Evolutionary conservation across 2,888 invertebrate species (phyloP), one percentile per base, ranked within the genome.

Genomic region (Leptogaster cylindrica): DNA sequence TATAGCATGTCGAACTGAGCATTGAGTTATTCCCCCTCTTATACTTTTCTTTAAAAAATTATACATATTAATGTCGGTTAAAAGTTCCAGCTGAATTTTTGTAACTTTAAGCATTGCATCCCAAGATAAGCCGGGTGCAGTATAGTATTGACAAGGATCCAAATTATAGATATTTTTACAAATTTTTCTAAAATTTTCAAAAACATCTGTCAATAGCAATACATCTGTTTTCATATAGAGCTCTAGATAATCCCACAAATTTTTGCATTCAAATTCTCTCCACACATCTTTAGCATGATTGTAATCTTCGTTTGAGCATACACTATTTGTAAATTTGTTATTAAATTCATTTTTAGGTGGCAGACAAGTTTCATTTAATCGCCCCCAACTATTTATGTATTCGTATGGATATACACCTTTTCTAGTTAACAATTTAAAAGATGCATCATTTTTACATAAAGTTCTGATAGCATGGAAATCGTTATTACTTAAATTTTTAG

Each of bases 361-460:
- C 33, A 65, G 23, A 73, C 73, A 33, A 75, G 44, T 20, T 1
- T 71, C 70, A 3, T 71, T 48, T 1, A 75, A 28, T 65, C 71
- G 73, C 1, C 67, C 61, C 27, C 44, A 58, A 1, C 25, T 46
- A 10, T 71, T 70, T 7, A 76, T 51, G 64, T 75, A 77, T 14
- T 76, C 72, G 68, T 77, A 77, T 2, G 75, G 75, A 69, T 76
- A 75, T 14, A 76, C 71, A 1, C 75, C 76, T 69, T 75, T 76
- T 14, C 73, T 66, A 1, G 41, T 72, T 2, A 76, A 41, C n/a
- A 73, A 64, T 1, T 68, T 14, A 18, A 74, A 33, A n/a, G 8
- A 10, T 33, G 8, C 33, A 33, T 33, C 33, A 33, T 33, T n/a
- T n/a, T n/a, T n/a, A n/a, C n/a, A n/a, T n/a, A n/a, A n/a, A n/a